Evolutionary conservation across 2,113 vertebrate genomes (phyloP), one percentile per base, ranked within the genome.

Genomic region (Siniperca knerii): DNA sequence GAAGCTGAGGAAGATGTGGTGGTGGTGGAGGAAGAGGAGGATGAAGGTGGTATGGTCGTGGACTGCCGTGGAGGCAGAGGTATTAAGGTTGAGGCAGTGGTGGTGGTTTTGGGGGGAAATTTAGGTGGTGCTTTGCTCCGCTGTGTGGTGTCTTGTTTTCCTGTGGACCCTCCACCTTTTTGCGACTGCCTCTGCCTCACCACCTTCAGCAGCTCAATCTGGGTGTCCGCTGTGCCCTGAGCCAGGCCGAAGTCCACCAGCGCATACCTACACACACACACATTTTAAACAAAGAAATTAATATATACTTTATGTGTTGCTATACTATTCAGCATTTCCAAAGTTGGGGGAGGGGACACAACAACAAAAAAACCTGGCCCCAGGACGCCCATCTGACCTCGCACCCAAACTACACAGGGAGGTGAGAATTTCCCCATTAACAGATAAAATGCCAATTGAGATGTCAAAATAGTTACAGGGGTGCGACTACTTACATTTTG

Each of bases 191-290:
- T 97, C 74, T 95, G 93, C 52, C 94, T 97, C 77, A 96, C 94
- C 89, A 97, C 96, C 97, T 97, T 99, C 77, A 99, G 96, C 61
- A 99, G 95, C 67, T 99, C 97, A 44, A 99, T 97, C 95, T 97
- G 96, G 0, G 97, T 99, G 92, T 99, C 97, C 18, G 94, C 93
- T 16, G 98, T 98, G 88, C 98, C 98, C 94, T 99, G 98, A 64
- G 98, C 98, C 90, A 99, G 95, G 91, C 98, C 98, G 64, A 99
- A 99, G 95, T 99, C 98, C 92, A 99, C 98, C 82, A 99, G 96
- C 2, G 98, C 96, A 48, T 97, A 99, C 93, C 98, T 99, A 73
- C 16, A 79, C 12, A 68, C 16, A 79, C 12, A 68, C 68, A 50
- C 25, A 79, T 18, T n/a, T 67, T 20, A 35, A 44, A 74, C 7